Conservation (phyloP, 2,888 invertebrate genomes). For the Tachina fera region DNA sequence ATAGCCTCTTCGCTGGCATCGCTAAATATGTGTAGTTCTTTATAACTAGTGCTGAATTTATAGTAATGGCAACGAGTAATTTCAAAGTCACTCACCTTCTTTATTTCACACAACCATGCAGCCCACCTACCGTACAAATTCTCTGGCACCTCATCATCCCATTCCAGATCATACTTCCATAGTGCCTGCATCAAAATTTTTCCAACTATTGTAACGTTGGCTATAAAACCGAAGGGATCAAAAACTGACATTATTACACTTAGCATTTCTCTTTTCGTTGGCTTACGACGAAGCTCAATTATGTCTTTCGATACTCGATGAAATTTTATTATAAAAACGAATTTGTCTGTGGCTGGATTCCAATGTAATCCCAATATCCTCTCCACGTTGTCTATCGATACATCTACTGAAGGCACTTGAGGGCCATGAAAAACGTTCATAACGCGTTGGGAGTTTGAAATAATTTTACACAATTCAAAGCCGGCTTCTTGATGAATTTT, state of each 20-base stretch:
- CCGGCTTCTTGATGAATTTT: constrained; percentile 46
- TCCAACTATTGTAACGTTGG: not conserved
- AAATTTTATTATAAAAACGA: not conserved
- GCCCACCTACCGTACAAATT: constrained; percentile 9
- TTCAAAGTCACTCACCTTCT: not conserved
- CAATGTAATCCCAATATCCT: not conserved
- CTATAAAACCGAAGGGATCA: constrained; percentile 31
- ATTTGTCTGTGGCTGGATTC: not conserved
- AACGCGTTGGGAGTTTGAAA: not conserved
- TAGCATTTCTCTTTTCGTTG: constrained; percentile 37
- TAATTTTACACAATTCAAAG: constrained; percentile 6
- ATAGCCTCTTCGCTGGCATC: constrained; percentile 16
- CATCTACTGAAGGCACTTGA: not conserved
- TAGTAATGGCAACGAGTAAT: constrained; percentile 4
- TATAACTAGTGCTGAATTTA: not conserved
- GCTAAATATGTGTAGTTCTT: constrained; percentile 10
- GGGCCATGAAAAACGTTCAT: not conserved
- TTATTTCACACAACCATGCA: not conserved
- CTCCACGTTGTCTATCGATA: not conserved
- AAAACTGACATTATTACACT: constrained; percentile 7
- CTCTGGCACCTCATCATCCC: constrained; percentile 26
- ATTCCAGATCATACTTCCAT: constrained; percentile 18
- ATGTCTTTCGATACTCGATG: not conserved
- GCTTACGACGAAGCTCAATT: not conserved
- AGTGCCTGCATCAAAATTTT: constrained; percentile 27